These are phyloP conservation scores for Ophioninae sp. DNA, from an alignment of 2,888 invertebrate species.

Conservation along the genomic window DNA sequence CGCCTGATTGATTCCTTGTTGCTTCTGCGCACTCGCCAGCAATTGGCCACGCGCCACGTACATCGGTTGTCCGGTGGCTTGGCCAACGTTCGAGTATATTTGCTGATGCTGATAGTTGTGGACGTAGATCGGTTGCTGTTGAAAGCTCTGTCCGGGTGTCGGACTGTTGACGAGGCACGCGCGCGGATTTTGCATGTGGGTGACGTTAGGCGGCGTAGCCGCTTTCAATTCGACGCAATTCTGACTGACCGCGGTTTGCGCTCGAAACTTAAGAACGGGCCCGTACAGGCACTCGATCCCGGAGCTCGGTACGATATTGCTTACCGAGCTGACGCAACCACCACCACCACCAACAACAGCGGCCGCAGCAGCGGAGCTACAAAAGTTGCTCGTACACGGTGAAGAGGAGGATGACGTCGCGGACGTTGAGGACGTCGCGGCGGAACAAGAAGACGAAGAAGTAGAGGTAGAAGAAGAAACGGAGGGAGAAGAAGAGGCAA, in stretches of 20 bases:
- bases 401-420: constrained; percentile 41
- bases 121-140: constrained; percentile 70
- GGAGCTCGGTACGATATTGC: constrained; percentile 63
- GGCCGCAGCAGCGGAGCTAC: constrained; percentile 33
- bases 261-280: constrained; percentile 79
- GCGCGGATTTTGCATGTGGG: constrained; percentile 69
- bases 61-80: constrained; percentile 64
- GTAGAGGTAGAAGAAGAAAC: constrained; percentile 1
- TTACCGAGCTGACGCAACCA: constrained; percentile 63
- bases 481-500: background rate
- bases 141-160: constrained; percentile 66
- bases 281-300: constrained; percentile 77
- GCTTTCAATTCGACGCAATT: constrained; percentile 66
- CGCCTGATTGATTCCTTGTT: constrained; percentile 65
- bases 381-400: constrained; percentile 55
- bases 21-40: constrained; percentile 66
- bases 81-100: constrained; percentile 76
- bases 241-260: constrained; percentile 69
- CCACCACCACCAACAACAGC: constrained; percentile 42
- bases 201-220: constrained; percentile 61
- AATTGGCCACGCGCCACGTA: constrained; percentile 70
- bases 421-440: background rate
- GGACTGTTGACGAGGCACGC: constrained; percentile 68
- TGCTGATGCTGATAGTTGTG: constrained; percentile 76
- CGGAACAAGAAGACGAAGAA: constrained; percentile 2